Evolutionary conservation across 2,797 vertebrate species (phyloP).

Genomic region (Argentina silus): DNA sequence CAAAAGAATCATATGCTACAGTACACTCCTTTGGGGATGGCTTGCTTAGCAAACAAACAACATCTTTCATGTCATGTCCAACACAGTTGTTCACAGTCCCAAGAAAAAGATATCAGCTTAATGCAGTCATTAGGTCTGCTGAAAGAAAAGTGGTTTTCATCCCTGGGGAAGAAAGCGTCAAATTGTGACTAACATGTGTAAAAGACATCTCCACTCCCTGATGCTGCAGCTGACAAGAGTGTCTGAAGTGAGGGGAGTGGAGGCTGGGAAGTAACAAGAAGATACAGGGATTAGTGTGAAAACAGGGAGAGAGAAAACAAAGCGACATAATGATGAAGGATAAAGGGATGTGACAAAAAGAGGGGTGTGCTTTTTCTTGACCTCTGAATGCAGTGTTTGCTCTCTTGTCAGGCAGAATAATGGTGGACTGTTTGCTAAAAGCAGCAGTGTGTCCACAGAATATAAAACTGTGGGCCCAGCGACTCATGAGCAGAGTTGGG

Average conservation of each 20-base stretch:
- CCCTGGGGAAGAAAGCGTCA: slow-evolving; percentile 22
- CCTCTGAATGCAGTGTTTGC: slow-evolving; percentile 77
- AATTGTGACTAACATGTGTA: slow-evolving; percentile 38
- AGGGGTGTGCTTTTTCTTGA: slow-evolving; percentile 67
- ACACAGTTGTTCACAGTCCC: slow-evolving; percentile 44
- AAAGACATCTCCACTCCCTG: slow-evolving; percentile 15
- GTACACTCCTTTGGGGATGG: neutral
- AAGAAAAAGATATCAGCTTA: slow-evolving; percentile 47
- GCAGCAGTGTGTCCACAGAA: slow-evolving; percentile 71
- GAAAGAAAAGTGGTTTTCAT: slow-evolving; percentile 28
- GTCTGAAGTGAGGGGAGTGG: slow-evolving; percentile 25
- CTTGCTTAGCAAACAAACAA: slow-evolving; percentile 40
- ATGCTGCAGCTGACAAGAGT: slow-evolving; percentile 10
- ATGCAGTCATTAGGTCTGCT: slow-evolving; percentile 31
- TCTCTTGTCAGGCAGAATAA: slow-evolving; percentile 79
- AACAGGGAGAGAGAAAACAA: slow-evolving; percentile 53
- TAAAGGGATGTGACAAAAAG: slow-evolving; percentile 54
- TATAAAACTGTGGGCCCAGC: slow-evolving; percentile 67
- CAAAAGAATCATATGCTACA: neutral
- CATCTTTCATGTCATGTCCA: slow-evolving; percentile 35
- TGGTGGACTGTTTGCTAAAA: slow-evolving; percentile 79
- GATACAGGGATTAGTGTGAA: slow-evolving; percentile 46
- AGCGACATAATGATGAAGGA: slow-evolving; percentile 53
- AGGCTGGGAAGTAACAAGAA: slow-evolving; percentile 40
- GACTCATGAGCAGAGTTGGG: slow-evolving; percentile 70